These are phyloP conservation scores for Lordiphosa clarofinis DNA, from an alignment of 1,140 invertebrate genomes.

Conservation along the genomic window DNA sequence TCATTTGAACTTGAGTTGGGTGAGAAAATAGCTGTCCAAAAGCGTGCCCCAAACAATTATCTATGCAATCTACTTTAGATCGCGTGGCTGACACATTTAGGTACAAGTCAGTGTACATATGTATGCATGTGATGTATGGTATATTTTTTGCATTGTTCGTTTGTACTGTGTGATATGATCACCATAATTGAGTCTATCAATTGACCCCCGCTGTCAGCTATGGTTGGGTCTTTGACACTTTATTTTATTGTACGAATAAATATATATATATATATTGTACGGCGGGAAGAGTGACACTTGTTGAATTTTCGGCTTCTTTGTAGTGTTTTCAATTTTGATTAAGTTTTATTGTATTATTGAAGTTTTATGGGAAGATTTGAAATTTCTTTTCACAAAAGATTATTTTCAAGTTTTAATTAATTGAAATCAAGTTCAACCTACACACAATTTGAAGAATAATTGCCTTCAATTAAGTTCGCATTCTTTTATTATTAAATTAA, in stretches of 20 bases:
- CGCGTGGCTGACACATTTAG: no score
- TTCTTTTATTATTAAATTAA: constrained; percentile 54
- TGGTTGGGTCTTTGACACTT: constrained; percentile 73
- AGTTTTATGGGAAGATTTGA: constrained; percentile 31
- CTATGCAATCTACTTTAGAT: no score
- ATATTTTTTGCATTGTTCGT: constrained; percentile 8
- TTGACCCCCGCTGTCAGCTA: constrained; percentile 68
- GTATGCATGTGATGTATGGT: constrained; percentile 4
- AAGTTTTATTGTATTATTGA: constrained; percentile 26
- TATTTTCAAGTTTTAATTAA: constrained; percentile 31
- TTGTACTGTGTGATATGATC: constrained; percentile 47
- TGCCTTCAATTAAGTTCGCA: constrained; percentile 56
- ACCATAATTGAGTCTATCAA: constrained; percentile 75
- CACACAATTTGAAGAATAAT: constrained; percentile 36
- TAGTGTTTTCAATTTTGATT: constrained; percentile 21
- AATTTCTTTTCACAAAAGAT: constrained; percentile 17
- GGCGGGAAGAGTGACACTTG: constrained; percentile 17
- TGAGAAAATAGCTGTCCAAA: no score
- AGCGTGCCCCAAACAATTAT: no score
- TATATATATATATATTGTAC: constrained; percentile 18
- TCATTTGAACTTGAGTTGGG: no score
- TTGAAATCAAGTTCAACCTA: constrained; percentile 49
- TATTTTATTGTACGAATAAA: constrained; percentile 36
- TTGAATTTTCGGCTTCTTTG: constrained; percentile 45
- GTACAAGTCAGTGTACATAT: neutral